Evolutionary conservation across 2,113 vertebrate genomes (phyloP).

Genomic region (Tyto alba): DNA sequence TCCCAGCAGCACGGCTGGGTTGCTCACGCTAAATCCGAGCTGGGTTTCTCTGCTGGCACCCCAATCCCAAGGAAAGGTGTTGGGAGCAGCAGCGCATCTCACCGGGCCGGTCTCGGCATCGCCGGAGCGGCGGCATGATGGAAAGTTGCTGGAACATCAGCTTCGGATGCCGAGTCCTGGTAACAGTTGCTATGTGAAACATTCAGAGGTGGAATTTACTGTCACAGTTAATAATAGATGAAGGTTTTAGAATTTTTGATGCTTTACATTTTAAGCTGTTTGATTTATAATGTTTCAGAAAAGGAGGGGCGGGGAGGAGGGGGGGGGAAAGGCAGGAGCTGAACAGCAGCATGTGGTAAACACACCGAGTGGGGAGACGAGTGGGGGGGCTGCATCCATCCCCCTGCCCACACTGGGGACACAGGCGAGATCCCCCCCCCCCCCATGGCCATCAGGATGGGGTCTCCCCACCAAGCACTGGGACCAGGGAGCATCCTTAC

Average conservation of each 20-base stretch:
- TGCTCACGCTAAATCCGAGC: not conserved
- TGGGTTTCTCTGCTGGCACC: not conserved
- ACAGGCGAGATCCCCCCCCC: rapidly evolving
- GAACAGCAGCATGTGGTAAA: not conserved
- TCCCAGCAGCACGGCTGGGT: rapidly evolving
- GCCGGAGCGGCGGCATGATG: not conserved
- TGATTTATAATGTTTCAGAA: conserved; percentile 76
- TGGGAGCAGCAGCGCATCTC: not conserved
- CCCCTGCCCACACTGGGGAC: not conserved
- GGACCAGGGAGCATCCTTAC: not conserved
- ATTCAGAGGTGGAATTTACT: conserved; percentile 79
- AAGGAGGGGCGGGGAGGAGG: conserved; percentile 1
- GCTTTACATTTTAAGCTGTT: conserved; percentile 78
- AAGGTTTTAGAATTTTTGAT: conserved; percentile 80
- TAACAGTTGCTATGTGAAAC: conserved; percentile 81
- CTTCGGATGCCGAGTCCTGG: conserved; percentile 67
- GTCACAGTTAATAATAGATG: conserved; percentile 84
- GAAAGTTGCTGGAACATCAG: conserved; percentile 59
- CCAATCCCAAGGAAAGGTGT: not conserved
- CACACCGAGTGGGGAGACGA: not conserved
- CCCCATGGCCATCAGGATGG: not conserved
- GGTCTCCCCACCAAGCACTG: not conserved
- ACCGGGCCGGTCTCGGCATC: not conserved
- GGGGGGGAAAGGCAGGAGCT: not conserved
- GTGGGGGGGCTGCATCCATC: not conserved